Evolutionary conservation across 2,888 invertebrate species (phyloP), one percentile per base, ranked within the genome.

Genomic region (Monochamus alternatus): DNA sequence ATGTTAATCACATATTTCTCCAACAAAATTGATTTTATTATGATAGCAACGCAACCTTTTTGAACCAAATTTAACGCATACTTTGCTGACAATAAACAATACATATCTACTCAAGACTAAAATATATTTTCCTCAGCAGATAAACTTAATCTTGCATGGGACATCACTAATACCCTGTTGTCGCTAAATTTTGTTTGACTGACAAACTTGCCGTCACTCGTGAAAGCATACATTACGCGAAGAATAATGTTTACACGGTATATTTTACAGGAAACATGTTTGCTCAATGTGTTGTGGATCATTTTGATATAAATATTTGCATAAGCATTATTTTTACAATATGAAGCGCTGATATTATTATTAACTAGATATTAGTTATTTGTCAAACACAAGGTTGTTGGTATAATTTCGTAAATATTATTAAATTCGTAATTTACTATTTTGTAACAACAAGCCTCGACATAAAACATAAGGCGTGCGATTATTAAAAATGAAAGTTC

Each of bases 261-360:
- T 51, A 5, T 12, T 63, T 51, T 65, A 51, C 31, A 9, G 3
- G 47, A 8, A 65, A 65, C 22, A 12, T 65, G 64, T 65, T 64
- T 64, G 47, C 47, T 51, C 30, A 47, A 47, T 44, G 14, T 65
- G 30, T 47, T 22, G 5, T 47, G 14, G 5, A 58, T 58, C 51
- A 65, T 51, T 58, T 58, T 58, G 4, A 30, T 65, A 47, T 47
- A 65, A 65, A 65, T 65, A 65, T 65, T 65, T 44, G 30, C 30
- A 47, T 62, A 62, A 32, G 38, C 38, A 38, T 30, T 51, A 65
- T 65, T 47, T 22, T 22, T 58, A 22, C 58, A 22, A 8, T 47
- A 9, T 47, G 12, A 9, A 47, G 47, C 47, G 43, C 62, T 43
- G 43, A 43, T 63, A 38, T 43, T 14, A 63, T 43, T 63, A 63